A percentile compares a stretch with the other conserved stretches of the same genome.
Evolutionary conservation across 2,113 vertebrate genomes (phyloP).

Genomic region (Leucopternis melanops): DNA sequence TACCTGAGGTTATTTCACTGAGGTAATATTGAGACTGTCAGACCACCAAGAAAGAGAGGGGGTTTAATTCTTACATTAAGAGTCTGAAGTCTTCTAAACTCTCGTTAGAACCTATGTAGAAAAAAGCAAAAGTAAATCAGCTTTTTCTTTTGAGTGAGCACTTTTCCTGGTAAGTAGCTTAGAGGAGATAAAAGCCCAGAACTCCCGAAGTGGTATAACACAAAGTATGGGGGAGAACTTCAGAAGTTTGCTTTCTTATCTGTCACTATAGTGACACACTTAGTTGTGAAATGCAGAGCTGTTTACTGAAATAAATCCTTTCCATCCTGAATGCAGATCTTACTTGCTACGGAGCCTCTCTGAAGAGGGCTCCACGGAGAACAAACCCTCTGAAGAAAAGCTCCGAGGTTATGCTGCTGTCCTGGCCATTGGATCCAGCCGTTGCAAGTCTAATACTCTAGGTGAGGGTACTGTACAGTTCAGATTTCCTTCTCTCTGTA

Average conservation of each 20-base stretch:
- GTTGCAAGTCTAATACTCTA: conserved; percentile 89
- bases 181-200: background rate
- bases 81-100: background rate
- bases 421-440: conserved; percentile 87
- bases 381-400: conserved; percentile 83
- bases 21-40: background rate
- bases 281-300: background rate
- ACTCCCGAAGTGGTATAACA: background rate
- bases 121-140: background rate
- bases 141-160: background rate
- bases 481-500: background rate
- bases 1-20: background rate
- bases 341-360: conserved; percentile 91
- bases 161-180: background rate
- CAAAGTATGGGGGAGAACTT: background rate
- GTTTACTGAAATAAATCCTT: background rate
- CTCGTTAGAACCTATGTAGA: background rate
- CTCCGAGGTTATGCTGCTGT: conserved; percentile 91
- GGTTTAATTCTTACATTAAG: background rate
- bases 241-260: background rate
- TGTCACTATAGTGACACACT: background rate
- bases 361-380: conserved; percentile 82
- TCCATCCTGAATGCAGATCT: conserved; percentile 70
- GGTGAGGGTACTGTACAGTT: conserved; percentile 69
- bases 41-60: background rate